Evolutionary conservation across 2,113 vertebrate species (phyloP), one percentile per base, ranked within the genome.

Genomic region (Urocolius indicus): DNA sequence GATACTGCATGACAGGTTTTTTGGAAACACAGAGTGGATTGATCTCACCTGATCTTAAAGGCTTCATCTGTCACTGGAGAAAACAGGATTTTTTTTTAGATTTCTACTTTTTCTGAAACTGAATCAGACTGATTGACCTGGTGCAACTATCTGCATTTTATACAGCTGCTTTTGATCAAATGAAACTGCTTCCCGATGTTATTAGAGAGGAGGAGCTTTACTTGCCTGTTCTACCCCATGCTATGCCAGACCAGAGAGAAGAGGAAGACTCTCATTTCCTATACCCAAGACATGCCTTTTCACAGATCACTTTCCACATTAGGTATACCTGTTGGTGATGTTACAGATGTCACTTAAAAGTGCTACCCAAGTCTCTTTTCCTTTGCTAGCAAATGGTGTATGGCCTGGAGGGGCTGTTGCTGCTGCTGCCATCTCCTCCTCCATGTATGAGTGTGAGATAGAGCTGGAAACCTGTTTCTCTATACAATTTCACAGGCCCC

Each of bases 111-210:
- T 84, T 16, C 21, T 84, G 22, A 81, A 19, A 52, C 22, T 63
- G 52, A 78, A 75, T 84, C 32, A 63, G 57, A 6, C 26, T 73
- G 84, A 6, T 59, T 93, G 69, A 91, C 68, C 52, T 90, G 74
- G 59, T 95, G 61, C 69, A 87, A 61, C 78, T 72, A 18, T 87
- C 72, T 89, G 46, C 32, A 45, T 71, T 84, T 84, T 71, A 55
- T 89, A 58, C 61, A 78, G 52, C 19, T 16, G 14, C 32, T 89
- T 87, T 87, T 68, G 61, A 91, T 95, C 90, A 91, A 68, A 87
- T 17, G 13, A 78, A 87, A 48, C 52, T 41, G 29, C 77, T 93
- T 93, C 71, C 81, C 78, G 43, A 67, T 81, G 48, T 63, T 78
- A 57, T 59, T 74, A 54, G 36, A 62, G 14, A 57, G n/a, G 55